Percentiles rank a stretch among this genome's conserved stretches.
These are phyloP conservation scores for Zapornia atra DNA, from an alignment of 2,113 vertebrate species.

Conservation along the genomic window DNA sequence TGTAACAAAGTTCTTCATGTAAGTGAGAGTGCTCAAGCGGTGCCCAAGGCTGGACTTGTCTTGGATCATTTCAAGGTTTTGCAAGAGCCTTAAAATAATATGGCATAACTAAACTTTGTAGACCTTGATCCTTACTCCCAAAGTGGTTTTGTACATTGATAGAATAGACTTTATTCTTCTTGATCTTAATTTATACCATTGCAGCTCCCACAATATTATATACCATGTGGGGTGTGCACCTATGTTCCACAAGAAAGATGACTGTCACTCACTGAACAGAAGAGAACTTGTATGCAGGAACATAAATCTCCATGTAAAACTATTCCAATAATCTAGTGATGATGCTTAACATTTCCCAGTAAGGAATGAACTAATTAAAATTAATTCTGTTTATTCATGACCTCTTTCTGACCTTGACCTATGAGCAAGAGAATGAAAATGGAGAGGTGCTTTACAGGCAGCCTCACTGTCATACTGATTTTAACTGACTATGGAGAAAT, in stretches of 20 bases:
- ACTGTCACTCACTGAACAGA: background rate
- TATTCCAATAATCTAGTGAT: background rate
- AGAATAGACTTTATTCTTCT: background rate
- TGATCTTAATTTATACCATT: background rate
- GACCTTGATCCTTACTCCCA: background rate
- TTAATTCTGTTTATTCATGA: background rate
- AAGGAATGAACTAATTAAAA: background rate
- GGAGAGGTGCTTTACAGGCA: background rate
- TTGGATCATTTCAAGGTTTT: background rate
- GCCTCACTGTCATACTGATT: background rate
- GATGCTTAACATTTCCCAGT: background rate
- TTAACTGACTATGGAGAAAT: background rate
- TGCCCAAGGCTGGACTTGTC: background rate
- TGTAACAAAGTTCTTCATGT: background rate
- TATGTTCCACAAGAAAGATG: rapidly evolving
- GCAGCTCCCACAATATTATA: background rate
- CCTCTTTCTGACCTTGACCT: background rate
- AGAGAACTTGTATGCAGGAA: background rate
- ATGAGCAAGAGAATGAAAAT: background rate
- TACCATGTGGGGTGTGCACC: no score
- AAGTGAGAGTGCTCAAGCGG: background rate
- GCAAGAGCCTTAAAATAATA: background rate
- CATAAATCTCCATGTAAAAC: background rate
- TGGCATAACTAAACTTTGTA: background rate
- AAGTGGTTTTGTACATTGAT: background rate